Conservation (phyloP, 2,113 vertebrate genomes). For the Pavo muticus region DNA sequence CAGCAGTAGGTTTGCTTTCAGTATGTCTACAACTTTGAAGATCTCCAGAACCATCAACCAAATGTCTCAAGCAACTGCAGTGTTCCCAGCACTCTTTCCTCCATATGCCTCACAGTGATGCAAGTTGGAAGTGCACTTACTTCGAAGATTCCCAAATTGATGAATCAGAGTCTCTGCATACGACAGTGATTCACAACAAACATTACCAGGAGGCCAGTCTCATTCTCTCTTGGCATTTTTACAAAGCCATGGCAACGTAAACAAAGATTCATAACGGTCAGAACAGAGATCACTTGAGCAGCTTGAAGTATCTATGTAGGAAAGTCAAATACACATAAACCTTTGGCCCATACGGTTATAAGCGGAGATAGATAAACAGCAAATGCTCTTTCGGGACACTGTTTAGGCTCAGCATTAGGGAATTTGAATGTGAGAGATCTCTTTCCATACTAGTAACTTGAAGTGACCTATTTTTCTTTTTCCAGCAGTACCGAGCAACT, state of each 20-base stretch:
- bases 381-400: not conserved
- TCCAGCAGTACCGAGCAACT: not conserved
- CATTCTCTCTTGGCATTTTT: not conserved
- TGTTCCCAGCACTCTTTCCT: not conserved
- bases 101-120: not conserved
- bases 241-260: not conserved
- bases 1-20: not conserved
- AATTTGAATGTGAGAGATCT: not conserved
- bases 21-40: not conserved
- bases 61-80: accelerated
- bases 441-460: not conserved
- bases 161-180: not conserved
- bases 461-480: not conserved
- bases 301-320: not conserved
- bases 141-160: not conserved
- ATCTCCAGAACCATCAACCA: not conserved
- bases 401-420: not conserved
- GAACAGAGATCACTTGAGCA: not conserved
- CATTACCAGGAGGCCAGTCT: not conserved
- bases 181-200: not conserved
- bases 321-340: not conserved
- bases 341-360: not conserved
- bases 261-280: not conserved
- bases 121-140: not conserved
- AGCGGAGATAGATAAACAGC: not conserved